Conservation (phyloP, 2,113 vertebrate species). For the Colinus virginianus region DNA sequence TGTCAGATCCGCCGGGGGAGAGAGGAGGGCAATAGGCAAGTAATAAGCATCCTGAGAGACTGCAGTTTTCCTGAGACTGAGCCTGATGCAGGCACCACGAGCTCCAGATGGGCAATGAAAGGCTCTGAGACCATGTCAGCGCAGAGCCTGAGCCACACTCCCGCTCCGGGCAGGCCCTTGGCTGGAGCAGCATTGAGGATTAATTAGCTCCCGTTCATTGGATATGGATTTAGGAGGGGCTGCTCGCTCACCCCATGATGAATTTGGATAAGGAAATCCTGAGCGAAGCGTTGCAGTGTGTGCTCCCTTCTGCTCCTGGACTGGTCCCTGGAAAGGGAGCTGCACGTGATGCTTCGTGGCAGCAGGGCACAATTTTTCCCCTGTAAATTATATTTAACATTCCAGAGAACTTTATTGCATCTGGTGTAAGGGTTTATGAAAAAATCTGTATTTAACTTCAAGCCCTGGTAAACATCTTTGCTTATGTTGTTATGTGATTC, state of each 20-base stretch:
- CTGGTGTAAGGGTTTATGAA: slow-evolving; percentile 80
- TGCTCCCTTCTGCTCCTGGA: neutral
- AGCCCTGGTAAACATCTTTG: slow-evolving; percentile 86
- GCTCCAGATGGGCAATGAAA: slow-evolving; percentile 54
- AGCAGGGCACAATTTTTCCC: slow-evolving; percentile 45
- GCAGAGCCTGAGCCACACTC: neutral
- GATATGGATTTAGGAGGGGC: neutral
- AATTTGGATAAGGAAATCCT: slow-evolving; percentile 23
- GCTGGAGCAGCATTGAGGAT: neutral
- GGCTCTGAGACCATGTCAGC: accelerated
- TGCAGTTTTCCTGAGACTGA: neutral
- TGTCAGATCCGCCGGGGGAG: slow-evolving; percentile 39
- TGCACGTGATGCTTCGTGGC: neutral
- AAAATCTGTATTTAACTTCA: slow-evolving; percentile 88
- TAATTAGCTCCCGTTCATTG: slow-evolving; percentile 10
- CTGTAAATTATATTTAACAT: slow-evolving; percentile 84
- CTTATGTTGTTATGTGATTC: slow-evolving; percentile 81
- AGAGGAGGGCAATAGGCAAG: slow-evolving; percentile 41
- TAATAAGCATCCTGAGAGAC: slow-evolving; percentile 14
- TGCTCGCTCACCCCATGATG: neutral
- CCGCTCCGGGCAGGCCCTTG: neutral
- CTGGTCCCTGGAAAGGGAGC: neutral
- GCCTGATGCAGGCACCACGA: accelerated
- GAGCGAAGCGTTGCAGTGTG: neutral
- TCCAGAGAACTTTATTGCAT: slow-evolving; percentile 79